A percentile compares a stretch with the other conserved stretches of the same genome.
Conservation (phyloP, 92 coral and sea anemone species). For the Meandrina meandrites region DNA sequence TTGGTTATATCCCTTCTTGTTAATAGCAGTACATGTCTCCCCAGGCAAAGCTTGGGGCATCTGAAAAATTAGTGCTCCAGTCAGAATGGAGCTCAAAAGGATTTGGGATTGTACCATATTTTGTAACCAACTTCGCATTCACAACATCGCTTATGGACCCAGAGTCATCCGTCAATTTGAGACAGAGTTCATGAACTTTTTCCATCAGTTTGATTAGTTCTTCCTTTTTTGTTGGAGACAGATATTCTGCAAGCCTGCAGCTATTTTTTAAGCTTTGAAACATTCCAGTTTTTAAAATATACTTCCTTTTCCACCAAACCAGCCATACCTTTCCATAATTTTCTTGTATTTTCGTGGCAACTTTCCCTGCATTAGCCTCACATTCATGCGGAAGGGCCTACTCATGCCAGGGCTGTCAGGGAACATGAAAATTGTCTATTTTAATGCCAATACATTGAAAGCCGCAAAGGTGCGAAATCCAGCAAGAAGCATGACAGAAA, state of each 20-base stretch:
- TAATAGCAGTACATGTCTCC: slow-evolving; percentile 35
- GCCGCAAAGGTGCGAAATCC: no score
- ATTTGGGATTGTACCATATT: slow-evolving; percentile 32
- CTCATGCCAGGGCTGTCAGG: slow-evolving; percentile 52
- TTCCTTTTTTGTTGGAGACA: slow-evolving; percentile 39
- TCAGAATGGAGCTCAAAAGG: slow-evolving; percentile 33
- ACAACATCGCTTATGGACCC: slow-evolving; percentile 19
- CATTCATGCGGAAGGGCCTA: slow-evolving; percentile 31
- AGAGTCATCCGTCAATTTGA: slow-evolving; percentile 21
- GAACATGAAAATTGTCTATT: no score
- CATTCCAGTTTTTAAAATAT: slow-evolving; percentile 31
- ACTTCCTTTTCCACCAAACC: slow-evolving; percentile 14
- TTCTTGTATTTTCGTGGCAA: slow-evolving; percentile 36
- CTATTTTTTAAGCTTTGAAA: slow-evolving; percentile 33
- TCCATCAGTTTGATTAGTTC: slow-evolving; percentile 25
- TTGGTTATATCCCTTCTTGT: slow-evolving; percentile 28
- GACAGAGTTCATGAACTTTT: slow-evolving; percentile 36
- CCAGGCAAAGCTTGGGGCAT: slow-evolving; percentile 32
- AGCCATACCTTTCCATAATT: slow-evolving; percentile 27
- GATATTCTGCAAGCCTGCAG: slow-evolving; percentile 44
- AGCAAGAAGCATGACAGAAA: no score
- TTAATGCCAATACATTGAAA: no score
- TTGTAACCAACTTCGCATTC: slow-evolving; percentile 32
- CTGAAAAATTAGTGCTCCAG: slow-evolving; percentile 48
- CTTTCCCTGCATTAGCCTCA: slow-evolving; percentile 32